Base-by-base conservation (phyloP, 2,113 vertebrate species). In the Poeciliopsis turrubarensis region DNA sequence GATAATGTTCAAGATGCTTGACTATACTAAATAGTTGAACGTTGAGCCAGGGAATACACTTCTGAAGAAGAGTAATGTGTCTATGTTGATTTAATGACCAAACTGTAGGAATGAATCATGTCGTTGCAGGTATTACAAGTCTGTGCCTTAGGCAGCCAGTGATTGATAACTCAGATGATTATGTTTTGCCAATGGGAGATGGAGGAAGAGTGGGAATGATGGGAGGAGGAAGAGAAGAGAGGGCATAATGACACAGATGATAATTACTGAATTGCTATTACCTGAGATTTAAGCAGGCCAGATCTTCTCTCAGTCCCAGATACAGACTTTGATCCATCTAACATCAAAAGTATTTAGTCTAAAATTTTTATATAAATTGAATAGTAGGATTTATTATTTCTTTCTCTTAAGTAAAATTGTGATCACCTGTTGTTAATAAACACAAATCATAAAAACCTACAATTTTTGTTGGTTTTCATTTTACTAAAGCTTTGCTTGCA, bases 101-200 rank as follows among this genome's bases (percentile, higher is more conserved):
- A 79, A 80, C 83, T 44, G 57, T 61, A 77, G 72, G 61, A 68
- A 86, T 89, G 80, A 87, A 87, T 90, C 85, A 87, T 68, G 68
- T 84, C 85, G 65, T 78, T 9, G 83, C 86, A 89, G 86, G 86
- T 90, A 85, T 83, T 85, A 83, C 77, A 76, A 82, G 41, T 65
- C 66, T 72, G 60, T 3, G 54, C 87, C 75, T 34, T 2, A 22
- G 89, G 89, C 84, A 72, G 68, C 0, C 26, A 2, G 13, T 29
- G 37, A 93, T 91, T 91, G 91, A 91, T 90, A 82, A 83, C 78
- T 60, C 72, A 8, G 83, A 87, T 89, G 87, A 91, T 92, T 88
- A 79, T 76, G 80, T 73, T 72, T 84, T 62, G 85, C 91, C 86
- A 80, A 61, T 73, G 81, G 86, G 83, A 74, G 75, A 70, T 37